phyloP scores from a whole-genome alignment of 2,888 invertebrate genomes.

The Synanthedon vespiformis region DNA sequence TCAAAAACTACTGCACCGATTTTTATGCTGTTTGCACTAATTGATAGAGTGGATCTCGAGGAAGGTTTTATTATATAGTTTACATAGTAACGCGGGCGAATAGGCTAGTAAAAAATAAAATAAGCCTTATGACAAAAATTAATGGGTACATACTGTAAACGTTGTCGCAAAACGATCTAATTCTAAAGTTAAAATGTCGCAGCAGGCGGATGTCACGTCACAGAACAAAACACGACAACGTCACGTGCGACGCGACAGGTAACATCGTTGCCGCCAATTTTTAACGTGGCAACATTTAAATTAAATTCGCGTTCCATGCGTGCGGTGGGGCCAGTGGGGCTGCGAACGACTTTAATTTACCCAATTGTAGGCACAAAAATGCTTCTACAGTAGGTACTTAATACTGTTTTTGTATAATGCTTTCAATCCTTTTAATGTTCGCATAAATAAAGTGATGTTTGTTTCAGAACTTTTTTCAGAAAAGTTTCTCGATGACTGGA shows the following conservation, averaged over 20 bases:
- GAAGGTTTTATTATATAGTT: too few species aligned
- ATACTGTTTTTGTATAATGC: slow-evolving; percentile 12
- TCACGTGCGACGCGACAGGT: slow-evolving; percentile 35
- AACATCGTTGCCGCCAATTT: slow-evolving; percentile 48
- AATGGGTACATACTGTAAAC: too few species aligned
- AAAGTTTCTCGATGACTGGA: background rate
- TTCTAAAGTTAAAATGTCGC: background rate
- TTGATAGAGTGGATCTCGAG: too few species aligned
- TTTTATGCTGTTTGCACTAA: too few species aligned
- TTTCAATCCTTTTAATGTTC: background rate
- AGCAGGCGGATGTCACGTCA: background rate
- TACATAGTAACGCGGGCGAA: too few species aligned
- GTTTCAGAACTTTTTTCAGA: background rate
- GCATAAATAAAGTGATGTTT: background rate
- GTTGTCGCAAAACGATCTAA: background rate
- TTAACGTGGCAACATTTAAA: slow-evolving; percentile 59
- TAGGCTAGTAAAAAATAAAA: too few species aligned
- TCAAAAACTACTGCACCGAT: too few species aligned
- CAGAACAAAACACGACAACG: slow-evolving; percentile 4
- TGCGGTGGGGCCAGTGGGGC: slow-evolving; percentile 12
- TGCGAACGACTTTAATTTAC: slow-evolving; percentile 38
- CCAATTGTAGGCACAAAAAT: slow-evolving; percentile 42
- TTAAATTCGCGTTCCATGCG: slow-evolving; percentile 41
- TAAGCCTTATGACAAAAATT: too few species aligned
- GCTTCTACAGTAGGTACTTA: slow-evolving; percentile 40